Base-by-base conservation (phyloP, 92 coral and sea anemone species). In the Heliopora coerulea region DNA sequence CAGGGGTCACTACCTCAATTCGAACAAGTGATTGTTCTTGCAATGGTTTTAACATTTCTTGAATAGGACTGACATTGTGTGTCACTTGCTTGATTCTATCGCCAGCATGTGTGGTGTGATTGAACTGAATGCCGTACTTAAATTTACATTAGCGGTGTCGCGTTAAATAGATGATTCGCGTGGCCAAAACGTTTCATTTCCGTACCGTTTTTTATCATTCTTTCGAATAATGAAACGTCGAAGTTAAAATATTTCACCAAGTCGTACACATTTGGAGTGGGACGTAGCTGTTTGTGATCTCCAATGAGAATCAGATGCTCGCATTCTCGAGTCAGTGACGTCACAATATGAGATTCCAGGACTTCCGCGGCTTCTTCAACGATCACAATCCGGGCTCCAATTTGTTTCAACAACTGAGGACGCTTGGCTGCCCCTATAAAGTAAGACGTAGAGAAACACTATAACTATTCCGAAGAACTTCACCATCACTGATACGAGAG, bases 341-440 rank as follows among this genome's bases (percentile, higher is more conserved):
- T 89, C 21, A 86, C 73, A 40, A 89, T 82, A 30, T 89, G 96
- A 5, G 87, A 86, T 44, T 89, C 96, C 49, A 89, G 78, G 0
- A 89, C 96, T 37, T 89, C 96, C 30, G 96, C 96, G 28, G 96
- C 96, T 68, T 89, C 96, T 54, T 89, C 91, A 3, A 89, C 81
- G 31, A 89, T 68, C 11, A 83, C 85, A 34, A 89, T 86, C 30
- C 80, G 73, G 12, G 96, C 91, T 8, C 68, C 54, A 54, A 89
- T 83, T 52, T 73, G 49, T 63, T 83, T 84, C 64, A 89, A 83
- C 29, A 68, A 61, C 8, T 54, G 54, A 24, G 78, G 83, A 42
- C 83, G 87, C 52, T 59, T 86, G 20, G 96, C 96, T 1, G 96
- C 96, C 52, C 86, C 68, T 79, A n/a, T n/a, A n/a, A n/a, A n/a